A percentile compares a stretch with the other conserved stretches of the same genome.
Conservation (phyloP, 2,888 invertebrate genomes). For the Plebejus melissa region DNA sequence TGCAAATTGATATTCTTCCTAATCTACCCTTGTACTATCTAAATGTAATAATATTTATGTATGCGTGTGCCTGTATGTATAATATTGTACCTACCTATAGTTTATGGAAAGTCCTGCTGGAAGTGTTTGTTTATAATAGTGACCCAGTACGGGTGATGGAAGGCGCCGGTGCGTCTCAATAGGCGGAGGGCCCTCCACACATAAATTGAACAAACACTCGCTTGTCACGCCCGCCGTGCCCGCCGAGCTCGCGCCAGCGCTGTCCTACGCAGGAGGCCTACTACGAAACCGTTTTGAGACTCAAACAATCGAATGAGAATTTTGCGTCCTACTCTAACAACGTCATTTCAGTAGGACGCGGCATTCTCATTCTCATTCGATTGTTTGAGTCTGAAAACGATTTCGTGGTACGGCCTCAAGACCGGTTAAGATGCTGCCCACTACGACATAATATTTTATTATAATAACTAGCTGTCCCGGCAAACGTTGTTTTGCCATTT, state of each 20-base stretch:
- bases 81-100: background rate
- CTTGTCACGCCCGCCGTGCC: conserved; percentile 32
- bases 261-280: background rate
- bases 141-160: conserved; percentile 33
- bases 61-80: too few relatives aligned
- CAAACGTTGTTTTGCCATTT: too few relatives aligned
- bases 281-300: too few relatives aligned
- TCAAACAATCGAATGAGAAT: too few relatives aligned
- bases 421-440: conserved; percentile 5
- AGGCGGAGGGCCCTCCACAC: conserved; percentile 47
- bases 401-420: too few relatives aligned
- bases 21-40: background rate
- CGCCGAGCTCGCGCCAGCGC: background rate
- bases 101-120: conserved; percentile 26
- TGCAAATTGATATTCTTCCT: background rate
- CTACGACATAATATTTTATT: background rate
- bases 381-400: too few relatives aligned
- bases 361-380: too few relatives aligned
- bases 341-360: too few relatives aligned
- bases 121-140: conserved; percentile 37
- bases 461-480: too few relatives aligned
- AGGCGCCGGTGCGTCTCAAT: conserved; percentile 55
- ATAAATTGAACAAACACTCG: conserved; percentile 57
- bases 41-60: background rate
- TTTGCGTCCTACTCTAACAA: too few relatives aligned